Percentiles rank a stretch among this genome's conserved stretches.
Evolutionary conservation across 2,888 invertebrate species (phyloP).

Genomic region (Fabriciana adippe): DNA sequence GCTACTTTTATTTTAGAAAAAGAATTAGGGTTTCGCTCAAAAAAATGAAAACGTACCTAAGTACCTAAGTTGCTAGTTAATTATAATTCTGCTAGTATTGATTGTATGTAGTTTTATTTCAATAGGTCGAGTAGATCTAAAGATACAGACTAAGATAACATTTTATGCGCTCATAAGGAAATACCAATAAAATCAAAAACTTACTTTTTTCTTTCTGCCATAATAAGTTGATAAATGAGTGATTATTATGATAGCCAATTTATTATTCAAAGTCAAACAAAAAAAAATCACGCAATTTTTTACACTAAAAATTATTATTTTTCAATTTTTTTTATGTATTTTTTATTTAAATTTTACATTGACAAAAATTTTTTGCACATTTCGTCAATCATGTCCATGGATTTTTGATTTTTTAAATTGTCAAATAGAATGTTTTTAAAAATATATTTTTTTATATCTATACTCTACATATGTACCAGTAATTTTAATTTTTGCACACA

Average conservation of each 20-base stretch:
- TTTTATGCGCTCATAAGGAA: neutral
- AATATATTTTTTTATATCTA: slow-evolving; percentile 6
- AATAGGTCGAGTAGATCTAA: neutral
- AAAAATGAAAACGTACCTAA: too few relatives aligned
- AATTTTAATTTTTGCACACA: too few relatives aligned
- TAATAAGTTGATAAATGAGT: slow-evolving; percentile 33
- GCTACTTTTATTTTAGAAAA: too few relatives aligned
- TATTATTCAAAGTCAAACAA: slow-evolving; percentile 2
- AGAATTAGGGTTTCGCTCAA: too few relatives aligned
- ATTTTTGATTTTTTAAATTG: slow-evolving; percentile 44
- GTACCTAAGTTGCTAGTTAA: too few relatives aligned
- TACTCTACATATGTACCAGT: slow-evolving; percentile 3
- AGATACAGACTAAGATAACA: neutral
- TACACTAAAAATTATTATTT: slow-evolving; percentile 28
- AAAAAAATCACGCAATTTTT: slow-evolving; percentile 5
- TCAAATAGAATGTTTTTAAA: slow-evolving; percentile 29
- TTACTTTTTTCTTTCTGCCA: slow-evolving; percentile 52
- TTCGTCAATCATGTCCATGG: slow-evolving; percentile 46
- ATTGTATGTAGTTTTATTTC: neutral
- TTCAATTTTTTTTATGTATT: slow-evolving; percentile 47
- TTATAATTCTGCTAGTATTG: too few relatives aligned
- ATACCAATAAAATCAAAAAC: slow-evolving; percentile 25
- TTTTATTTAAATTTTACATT: slow-evolving; percentile 41
- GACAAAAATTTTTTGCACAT: slow-evolving; percentile 46
- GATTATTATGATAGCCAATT: slow-evolving; percentile 42